These are phyloP conservation scores for Drosophila longiperda DNA, from an alignment of 2,888 invertebrate genomes.

Conservation along the genomic window DNA sequence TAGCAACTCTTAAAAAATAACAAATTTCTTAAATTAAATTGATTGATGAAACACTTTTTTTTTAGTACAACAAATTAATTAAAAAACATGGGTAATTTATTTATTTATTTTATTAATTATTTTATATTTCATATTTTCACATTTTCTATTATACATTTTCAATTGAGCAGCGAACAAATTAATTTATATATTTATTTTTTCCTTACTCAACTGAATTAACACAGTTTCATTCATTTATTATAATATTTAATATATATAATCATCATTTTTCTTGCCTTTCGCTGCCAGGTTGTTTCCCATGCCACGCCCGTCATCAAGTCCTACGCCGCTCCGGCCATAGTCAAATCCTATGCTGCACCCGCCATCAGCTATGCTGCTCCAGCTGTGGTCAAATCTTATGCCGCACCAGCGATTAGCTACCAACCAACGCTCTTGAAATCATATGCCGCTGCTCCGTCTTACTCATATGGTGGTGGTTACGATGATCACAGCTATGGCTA, in stretches of 20 bases:
- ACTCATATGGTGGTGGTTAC: constrained; percentile 61
- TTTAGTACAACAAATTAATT: background rate
- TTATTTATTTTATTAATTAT: background rate
- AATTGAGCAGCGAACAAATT: background rate
- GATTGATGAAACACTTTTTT: background rate
- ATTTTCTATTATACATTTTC: background rate
- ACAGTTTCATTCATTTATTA: background rate
- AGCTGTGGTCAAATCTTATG: constrained; percentile 66
- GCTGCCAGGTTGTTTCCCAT: constrained; percentile 74
- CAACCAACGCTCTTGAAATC: constrained; percentile 66
- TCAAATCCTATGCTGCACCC: constrained; percentile 70
- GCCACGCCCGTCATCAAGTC: constrained; percentile 74
- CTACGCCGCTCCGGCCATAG: constrained; percentile 59
- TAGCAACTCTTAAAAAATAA: background rate
- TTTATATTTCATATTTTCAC: background rate
- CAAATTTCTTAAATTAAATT: background rate
- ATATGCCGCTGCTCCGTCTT: constrained; percentile 64
- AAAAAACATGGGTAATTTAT: background rate
- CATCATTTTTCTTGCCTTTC: background rate
- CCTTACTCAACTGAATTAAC: background rate
- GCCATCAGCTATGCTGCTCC: constrained; percentile 69
- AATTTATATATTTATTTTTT: background rate
- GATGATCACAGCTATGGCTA: constrained; percentile 69
- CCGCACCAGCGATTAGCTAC: constrained; percentile 76
- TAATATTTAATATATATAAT: background rate